Evolutionary conservation across 2,888 invertebrate species (phyloP).

Genomic region (Stictocephala bisonia): DNA sequence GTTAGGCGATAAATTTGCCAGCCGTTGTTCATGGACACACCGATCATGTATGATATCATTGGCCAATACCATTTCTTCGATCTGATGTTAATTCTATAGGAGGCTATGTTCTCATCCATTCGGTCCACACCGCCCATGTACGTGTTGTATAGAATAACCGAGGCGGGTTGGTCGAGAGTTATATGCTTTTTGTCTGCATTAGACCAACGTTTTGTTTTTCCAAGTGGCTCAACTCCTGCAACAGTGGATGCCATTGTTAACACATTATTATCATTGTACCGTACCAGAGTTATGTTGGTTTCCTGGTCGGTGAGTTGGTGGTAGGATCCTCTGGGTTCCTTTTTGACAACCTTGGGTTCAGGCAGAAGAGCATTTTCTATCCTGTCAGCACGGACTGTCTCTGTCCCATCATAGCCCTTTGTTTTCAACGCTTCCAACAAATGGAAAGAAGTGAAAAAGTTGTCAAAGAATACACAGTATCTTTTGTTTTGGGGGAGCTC

Average conservation of each 20-base stretch:
- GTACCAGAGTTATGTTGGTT: slow-evolving; percentile 14
- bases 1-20: slow-evolving; percentile 20
- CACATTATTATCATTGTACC: slow-evolving; percentile 25
- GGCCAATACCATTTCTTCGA: slow-evolving; percentile 57
- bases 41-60: slow-evolving; percentile 20
- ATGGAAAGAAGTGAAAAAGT: slow-evolving; percentile 27
- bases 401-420: slow-evolving; percentile 20
- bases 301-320: slow-evolving; percentile 30
- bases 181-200: slow-evolving; percentile 12
- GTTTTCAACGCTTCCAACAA: slow-evolving; percentile 13
- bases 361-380: slow-evolving; percentile 22
- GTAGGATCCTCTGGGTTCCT: slow-evolving; percentile 27
- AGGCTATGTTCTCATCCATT: slow-evolving; percentile 57
- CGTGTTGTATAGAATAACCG: slow-evolving; percentile 17
- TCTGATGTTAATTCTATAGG: slow-evolving; percentile 54
- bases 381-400: slow-evolving; percentile 15
- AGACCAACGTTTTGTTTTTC: slow-evolving; percentile 28
- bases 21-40: slow-evolving; percentile 22
- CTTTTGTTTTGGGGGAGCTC: slow-evolving; percentile 25
- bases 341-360: slow-evolving; percentile 18
- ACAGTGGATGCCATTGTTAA: slow-evolving; percentile 35
- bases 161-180: not conserved
- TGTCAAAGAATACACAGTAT: slow-evolving; percentile 28
- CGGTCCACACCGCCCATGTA: slow-evolving; percentile 58
- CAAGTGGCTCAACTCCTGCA: slow-evolving; percentile 27